Evolutionary conservation across 2,797 vertebrate genomes (phyloP).

Genomic region (Mionectes olivaceus): DNA sequence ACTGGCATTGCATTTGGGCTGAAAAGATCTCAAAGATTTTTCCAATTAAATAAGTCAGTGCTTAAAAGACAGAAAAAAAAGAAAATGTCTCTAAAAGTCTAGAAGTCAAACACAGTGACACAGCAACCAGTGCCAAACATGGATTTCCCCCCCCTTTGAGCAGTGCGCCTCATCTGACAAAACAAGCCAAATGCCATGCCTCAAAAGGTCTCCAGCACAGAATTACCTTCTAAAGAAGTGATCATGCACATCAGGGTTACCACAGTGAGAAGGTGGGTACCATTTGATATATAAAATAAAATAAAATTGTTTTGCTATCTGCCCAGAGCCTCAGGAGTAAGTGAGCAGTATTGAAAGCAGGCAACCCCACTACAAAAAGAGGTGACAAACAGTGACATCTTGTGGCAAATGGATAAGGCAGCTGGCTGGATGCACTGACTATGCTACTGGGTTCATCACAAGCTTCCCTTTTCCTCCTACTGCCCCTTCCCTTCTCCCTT

Average conservation of each 20-base stretch:
- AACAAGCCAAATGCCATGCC: background rate
- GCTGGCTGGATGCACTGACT: background rate
- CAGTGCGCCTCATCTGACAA: background rate
- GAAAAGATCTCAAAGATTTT: background rate
- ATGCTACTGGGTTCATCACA: background rate
- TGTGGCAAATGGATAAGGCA: background rate
- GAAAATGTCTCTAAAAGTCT: background rate
- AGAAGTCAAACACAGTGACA: background rate
- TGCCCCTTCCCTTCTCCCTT: background rate
- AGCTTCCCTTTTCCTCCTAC: background rate
- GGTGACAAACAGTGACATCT: background rate
- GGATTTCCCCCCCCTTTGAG: background rate
- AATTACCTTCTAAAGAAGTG: background rate
- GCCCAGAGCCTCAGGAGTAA: background rate
- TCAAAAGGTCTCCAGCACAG: background rate
- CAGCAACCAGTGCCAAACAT: background rate
- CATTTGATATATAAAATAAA: background rate
- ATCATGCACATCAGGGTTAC: background rate
- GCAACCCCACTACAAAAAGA: background rate
- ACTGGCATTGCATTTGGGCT: background rate
- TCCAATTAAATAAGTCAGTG: background rate
- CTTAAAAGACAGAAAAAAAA: background rate
- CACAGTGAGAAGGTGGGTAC: background rate
- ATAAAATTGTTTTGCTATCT: background rate
- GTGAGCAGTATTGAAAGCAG: background rate